A percentile compares a stretch with the other conserved stretches of the same genome.
These are phyloP conservation scores for Drosophila siamana DNA, from an alignment of 2,888 invertebrate genomes.

Conservation along the genomic window DNA sequence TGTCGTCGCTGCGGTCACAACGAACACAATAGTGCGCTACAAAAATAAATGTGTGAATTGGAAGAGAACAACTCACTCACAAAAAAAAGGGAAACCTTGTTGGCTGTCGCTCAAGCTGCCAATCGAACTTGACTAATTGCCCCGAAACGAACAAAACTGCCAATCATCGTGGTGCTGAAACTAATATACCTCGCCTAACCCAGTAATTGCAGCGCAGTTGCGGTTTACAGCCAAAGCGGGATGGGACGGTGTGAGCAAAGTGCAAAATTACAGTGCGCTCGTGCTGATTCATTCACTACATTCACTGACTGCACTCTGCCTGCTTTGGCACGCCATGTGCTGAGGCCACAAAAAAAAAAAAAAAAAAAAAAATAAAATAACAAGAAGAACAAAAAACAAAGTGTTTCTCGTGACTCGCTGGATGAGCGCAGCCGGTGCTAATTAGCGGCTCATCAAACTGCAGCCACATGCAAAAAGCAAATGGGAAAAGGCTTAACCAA, in stretches of 20 bases:
- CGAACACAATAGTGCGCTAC: conserved; percentile 15
- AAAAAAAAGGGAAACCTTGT: conserved; percentile 41
- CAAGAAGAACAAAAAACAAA: conserved; percentile 24
- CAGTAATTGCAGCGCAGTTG: conserved; percentile 23
- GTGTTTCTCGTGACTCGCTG: conserved; percentile 41
- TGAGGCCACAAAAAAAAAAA: background rate
- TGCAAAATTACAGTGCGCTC: conserved; percentile 77
- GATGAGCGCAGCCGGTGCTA: conserved; percentile 61
- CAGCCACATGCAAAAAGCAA: conserved; percentile 60
- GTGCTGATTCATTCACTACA: conserved; percentile 77
- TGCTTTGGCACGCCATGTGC: conserved; percentile 60
- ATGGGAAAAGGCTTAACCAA: conserved; percentile 16
- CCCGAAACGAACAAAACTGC: conserved; percentile 26
- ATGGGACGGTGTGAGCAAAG: conserved; percentile 53
- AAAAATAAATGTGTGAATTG: background rate
- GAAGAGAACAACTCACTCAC: background rate
- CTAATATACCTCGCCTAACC: conserved; percentile 48
- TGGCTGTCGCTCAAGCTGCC: conserved; percentile 48
- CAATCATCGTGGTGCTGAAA: conserved; percentile 50
- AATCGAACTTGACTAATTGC: conserved; percentile 48
- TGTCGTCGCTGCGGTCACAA: conserved; percentile 8
- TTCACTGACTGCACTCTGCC: conserved; percentile 30
- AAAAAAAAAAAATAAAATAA: no score
- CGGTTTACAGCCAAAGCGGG: background rate
- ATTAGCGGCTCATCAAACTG: conserved; percentile 80